These are phyloP conservation scores for Cnemophilus loriae DNA, from an alignment of 2,113 vertebrate species.

Conservation along the genomic window DNA sequence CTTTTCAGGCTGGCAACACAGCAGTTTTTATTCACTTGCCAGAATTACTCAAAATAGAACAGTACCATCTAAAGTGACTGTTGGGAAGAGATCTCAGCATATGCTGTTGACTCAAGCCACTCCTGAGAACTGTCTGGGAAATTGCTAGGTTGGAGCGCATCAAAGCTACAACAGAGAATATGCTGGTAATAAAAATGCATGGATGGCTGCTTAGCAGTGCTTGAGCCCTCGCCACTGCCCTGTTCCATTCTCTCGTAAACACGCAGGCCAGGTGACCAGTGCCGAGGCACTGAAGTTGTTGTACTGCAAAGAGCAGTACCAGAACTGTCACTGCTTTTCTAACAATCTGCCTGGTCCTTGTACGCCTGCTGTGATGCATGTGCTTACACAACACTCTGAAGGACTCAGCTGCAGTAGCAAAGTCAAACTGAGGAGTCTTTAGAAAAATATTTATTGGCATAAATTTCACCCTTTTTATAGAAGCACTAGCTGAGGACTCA, in stretches of 20 bases:
- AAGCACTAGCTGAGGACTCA: neutral
- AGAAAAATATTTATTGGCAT: neutral
- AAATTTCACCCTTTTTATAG: neutral
- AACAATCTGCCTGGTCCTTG: neutral
- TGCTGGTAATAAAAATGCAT: neutral
- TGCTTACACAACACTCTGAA: neutral
- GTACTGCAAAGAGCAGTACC: neutral
- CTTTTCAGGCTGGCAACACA: neutral
- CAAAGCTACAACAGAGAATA: neutral
- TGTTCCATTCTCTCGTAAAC: neutral
- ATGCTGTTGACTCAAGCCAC: neutral
- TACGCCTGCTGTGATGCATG: rapidly evolving
- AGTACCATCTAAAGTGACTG: neutral
- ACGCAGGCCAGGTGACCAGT: neutral
- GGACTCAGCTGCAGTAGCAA: neutral
- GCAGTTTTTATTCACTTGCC: neutral
- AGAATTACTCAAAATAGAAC: neutral
- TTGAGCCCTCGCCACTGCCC: neutral
- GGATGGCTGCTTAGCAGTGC: neutral
- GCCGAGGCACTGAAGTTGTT: neutral
- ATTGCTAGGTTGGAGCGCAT: neutral
- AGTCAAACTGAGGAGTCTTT: neutral
- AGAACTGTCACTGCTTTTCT: neutral
- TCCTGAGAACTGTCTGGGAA: neutral
- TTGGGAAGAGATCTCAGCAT: neutral